These are phyloP conservation scores for Plecotus auritus DNA, from an alignment of 2,113 vertebrate genomes.

Conservation along the genomic window DNA sequence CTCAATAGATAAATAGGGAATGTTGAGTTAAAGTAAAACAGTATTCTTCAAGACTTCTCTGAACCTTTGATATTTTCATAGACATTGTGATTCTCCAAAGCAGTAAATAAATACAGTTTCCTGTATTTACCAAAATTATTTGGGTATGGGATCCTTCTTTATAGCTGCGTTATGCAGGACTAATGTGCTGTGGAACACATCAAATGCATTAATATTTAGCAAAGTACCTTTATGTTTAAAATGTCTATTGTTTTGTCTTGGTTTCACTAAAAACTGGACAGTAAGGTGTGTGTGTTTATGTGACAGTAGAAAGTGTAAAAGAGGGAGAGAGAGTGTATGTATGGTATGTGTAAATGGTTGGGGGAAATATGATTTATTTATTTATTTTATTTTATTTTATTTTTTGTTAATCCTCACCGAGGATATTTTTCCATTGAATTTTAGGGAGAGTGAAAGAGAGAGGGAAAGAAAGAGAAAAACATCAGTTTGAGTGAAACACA, in stretches of 20 bases:
- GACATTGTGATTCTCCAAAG: neutral
- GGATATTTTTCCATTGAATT: too few species aligned
- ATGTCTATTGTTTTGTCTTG: neutral
- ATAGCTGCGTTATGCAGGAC: neutral
- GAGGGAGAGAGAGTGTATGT: neutral
- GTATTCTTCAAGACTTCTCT: neutral
- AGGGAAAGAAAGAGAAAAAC: too few species aligned
- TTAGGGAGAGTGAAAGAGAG: too few species aligned
- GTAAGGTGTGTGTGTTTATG: neutral
- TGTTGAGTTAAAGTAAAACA: neutral
- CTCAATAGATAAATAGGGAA: neutral
- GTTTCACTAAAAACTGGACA: neutral
- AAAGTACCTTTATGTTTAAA: constrained; percentile 11
- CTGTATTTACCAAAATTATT: neutral
- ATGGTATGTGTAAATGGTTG: neutral
- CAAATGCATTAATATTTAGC: neutral
- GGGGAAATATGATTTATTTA: neutral
- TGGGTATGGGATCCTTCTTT: neutral
- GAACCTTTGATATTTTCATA: neutral
- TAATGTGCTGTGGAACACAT: neutral
- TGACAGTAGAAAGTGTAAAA: neutral
- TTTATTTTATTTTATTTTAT: neutral
- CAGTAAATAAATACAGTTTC: neutral
- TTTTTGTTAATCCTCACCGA: too few species aligned
- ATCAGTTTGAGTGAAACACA: too few species aligned